Evolutionary conservation across 1,140 invertebrate species (phyloP).

Genomic region (Telenomus remus): DNA sequence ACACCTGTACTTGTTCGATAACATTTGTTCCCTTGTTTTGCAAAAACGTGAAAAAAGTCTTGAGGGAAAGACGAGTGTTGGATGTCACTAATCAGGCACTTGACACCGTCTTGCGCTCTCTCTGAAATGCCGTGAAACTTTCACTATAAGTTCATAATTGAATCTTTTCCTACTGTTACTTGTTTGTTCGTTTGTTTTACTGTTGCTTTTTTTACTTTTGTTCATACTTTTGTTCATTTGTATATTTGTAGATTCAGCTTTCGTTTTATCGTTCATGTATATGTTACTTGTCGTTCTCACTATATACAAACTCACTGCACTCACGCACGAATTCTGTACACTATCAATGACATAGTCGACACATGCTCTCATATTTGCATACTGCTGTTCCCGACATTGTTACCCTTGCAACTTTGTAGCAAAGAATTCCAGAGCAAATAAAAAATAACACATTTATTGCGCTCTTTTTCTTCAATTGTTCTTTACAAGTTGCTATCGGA

Average conservation of each 20-base stretch:
- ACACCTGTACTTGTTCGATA: conserved; percentile 19
- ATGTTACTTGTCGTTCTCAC: conserved; percentile 23
- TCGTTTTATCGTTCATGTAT: conserved; percentile 1
- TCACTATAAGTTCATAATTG: conserved; percentile 16
- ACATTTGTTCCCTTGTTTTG: conserved; percentile 10
- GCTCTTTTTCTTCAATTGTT: background rate
- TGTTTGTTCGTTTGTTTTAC: conserved; percentile 11
- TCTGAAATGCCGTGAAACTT: conserved; percentile 30
- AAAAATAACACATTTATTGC: background rate
- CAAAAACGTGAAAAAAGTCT: conserved; percentile 42
- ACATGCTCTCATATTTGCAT: conserved; percentile 9
- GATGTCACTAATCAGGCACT: conserved; percentile 75
- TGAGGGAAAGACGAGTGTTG: conserved; percentile 60
- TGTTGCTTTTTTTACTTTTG: conserved; percentile 8
- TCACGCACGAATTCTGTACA: conserved; percentile 39
- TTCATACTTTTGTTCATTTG: conserved; percentile 20
- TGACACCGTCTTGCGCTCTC: conserved; percentile 67
- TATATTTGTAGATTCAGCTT: background rate
- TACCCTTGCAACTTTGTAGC: background rate
- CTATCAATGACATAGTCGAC: conserved; percentile 17
- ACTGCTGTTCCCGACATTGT: conserved; percentile 5
- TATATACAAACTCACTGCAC: conserved; percentile 50
- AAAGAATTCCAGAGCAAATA: background rate
- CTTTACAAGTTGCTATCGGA: conserved; percentile 1
- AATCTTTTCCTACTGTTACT: conserved; percentile 15